Percentiles rank a stretch among this genome's conserved stretches.
Evolutionary conservation across 2,888 invertebrate species (phyloP).

Genomic region (Tigriopus californicus): DNA sequence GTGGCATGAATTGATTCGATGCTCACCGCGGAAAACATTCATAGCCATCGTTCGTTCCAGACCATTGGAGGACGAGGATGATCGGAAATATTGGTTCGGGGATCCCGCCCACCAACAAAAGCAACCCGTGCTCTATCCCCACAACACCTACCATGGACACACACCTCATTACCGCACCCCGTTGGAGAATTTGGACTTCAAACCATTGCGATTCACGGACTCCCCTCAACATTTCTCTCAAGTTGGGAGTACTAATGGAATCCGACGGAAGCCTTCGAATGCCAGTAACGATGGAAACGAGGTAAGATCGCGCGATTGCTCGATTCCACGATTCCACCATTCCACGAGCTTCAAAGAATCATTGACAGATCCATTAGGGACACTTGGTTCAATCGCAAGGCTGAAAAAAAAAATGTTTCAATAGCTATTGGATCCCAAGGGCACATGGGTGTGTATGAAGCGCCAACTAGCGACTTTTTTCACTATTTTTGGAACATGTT

Average conservation of each 20-base stretch:
- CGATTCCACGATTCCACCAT: too few relatives aligned
- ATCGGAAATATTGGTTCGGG: conserved; percentile 20
- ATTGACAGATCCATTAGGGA: too few relatives aligned
- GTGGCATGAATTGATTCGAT: too few relatives aligned
- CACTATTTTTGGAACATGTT: too few relatives aligned
- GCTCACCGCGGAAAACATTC: not conserved
- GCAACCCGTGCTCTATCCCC: conserved; percentile 40
- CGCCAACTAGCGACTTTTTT: too few relatives aligned
- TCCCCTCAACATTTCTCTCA: conserved; percentile 29
- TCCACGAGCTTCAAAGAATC: too few relatives aligned
- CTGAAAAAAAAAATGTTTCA: too few relatives aligned
- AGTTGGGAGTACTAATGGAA: not conserved
- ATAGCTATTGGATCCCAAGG: too few relatives aligned
- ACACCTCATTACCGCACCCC: conserved; percentile 26
- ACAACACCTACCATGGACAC: conserved; percentile 75
- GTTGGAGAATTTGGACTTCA: conserved; percentile 25
- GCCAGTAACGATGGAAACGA: conserved; percentile 4
- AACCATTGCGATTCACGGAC: conserved; percentile 54
- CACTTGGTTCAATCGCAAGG: too few relatives aligned
- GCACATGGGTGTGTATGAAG: too few relatives aligned
- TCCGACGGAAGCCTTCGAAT: not conserved
- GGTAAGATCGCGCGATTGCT: not conserved
- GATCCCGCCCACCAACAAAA: conserved; percentile 19
- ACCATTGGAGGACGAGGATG: conserved; percentile 20
- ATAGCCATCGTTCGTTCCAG: not conserved